Conservation (phyloP, 1,140 invertebrate species). For the Caenorhabditis brenneri region DNA sequence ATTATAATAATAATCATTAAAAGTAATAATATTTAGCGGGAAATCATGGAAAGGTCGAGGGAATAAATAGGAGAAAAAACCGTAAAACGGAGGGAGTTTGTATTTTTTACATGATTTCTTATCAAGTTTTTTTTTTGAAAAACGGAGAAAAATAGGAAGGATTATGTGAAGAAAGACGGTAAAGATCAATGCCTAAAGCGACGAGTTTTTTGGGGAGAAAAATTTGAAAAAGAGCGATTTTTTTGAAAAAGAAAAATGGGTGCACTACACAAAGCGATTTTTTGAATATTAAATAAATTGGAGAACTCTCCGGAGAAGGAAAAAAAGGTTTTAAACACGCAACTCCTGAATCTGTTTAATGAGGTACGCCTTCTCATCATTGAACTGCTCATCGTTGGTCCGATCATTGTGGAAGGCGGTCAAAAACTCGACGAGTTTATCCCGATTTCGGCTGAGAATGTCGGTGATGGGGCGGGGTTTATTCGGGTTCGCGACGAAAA, state of each 20-base stretch:
- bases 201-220: background rate
- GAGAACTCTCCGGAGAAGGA: too few relatives aligned
- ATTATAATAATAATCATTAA: background rate
- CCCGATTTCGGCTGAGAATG: slow-evolving; percentile 95
- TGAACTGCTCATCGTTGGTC: slow-evolving; percentile 99
- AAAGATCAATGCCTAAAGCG: slow-evolving; percentile 37
- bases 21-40: too few relatives aligned
- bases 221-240: too few relatives aligned
- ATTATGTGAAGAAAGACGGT: slow-evolving; percentile 33
- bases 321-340: slow-evolving; percentile 73
- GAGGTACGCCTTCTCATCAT: slow-evolving; percentile 99
- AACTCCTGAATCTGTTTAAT: slow-evolving; percentile 99
- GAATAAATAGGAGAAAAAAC: background rate
- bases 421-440: slow-evolving; percentile 82
- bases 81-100: background rate
- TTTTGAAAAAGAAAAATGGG: background rate
- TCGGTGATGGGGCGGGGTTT: slow-evolving; percentile 98
- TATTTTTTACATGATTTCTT: slow-evolving; percentile 26
- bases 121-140: background rate
- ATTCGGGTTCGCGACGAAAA: slow-evolving; percentile 99
- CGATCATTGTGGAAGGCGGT: slow-evolving; percentile 70
- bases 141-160: background rate
- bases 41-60: background rate
- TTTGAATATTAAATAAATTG: background rate
- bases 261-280: slow-evolving; percentile 18